phyloP scores from a whole-genome alignment of 2,797 vertebrate genomes.

The Rousettus madagascariensis region DNA sequence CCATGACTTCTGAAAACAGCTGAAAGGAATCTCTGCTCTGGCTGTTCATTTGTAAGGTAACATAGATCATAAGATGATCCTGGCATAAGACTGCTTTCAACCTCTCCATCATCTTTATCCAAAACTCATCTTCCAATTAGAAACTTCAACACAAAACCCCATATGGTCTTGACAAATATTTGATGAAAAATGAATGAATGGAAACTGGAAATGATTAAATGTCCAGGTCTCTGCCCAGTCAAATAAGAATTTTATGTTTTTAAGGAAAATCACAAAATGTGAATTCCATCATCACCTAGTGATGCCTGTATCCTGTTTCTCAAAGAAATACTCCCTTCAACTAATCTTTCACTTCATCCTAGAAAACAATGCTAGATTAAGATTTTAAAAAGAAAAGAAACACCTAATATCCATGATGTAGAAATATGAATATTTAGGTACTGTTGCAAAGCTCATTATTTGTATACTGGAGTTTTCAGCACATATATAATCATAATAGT shows the following conservation, averaged over 20 bases:
- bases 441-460: not conserved
- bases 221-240: not conserved
- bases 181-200: not conserved
- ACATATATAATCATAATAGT: not conserved
- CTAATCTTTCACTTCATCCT: not conserved
- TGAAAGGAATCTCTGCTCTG: not conserved
- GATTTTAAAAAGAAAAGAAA: no score
- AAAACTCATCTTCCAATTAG: not conserved
- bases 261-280: not conserved
- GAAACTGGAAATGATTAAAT: not conserved
- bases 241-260: conserved; percentile 26
- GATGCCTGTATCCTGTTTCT: not conserved
- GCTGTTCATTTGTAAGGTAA: not conserved
- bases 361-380: not conserved
- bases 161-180: not conserved
- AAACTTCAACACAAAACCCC: not conserved
- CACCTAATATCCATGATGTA: not conserved
- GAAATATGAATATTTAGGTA: not conserved
- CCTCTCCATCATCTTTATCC: not conserved
- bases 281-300: not conserved
- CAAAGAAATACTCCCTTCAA: conserved; percentile 4
- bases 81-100: not conserved
- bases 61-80: not conserved
- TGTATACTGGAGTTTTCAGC: not conserved
- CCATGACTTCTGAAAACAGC: conserved; percentile 14